Evolutionary conservation across 2,888 invertebrate species (phyloP).

Genomic region (Endotricha flammealis): DNA sequence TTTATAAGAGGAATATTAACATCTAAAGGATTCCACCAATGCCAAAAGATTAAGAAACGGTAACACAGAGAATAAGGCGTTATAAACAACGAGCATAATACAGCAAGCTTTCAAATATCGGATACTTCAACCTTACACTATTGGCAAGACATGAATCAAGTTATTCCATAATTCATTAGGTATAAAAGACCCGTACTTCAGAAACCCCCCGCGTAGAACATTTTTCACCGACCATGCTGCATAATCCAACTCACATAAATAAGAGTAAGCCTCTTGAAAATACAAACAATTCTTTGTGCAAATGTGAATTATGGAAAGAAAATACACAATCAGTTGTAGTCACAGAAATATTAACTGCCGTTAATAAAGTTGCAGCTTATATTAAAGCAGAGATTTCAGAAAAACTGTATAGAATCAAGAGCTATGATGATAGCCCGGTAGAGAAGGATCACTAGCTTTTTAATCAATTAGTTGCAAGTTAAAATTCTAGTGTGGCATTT

Average conservation of each 20-base stretch:
- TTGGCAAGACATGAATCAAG: conserved; percentile 57
- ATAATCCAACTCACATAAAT: conserved; percentile 48
- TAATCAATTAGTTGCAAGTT: no score
- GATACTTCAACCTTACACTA: conserved; percentile 35
- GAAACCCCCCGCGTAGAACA: conserved; percentile 62
- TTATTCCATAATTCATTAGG: conserved; percentile 68
- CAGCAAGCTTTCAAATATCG: conserved; percentile 32
- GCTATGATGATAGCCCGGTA: no score
- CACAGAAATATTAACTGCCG: neutral
- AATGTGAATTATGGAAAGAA: conserved; percentile 39
- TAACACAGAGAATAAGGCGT: no score
- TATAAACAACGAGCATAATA: no score
- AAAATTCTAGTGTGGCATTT: no score
- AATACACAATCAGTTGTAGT: conserved; percentile 14
- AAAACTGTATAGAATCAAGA: no score
- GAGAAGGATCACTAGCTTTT: no score
- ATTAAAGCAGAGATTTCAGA: no score
- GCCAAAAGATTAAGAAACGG: no score
- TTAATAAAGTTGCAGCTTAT: no score
- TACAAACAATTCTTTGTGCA: conserved; percentile 46
- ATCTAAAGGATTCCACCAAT: no score
- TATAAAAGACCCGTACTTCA: conserved; percentile 51
- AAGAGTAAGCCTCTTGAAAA: conserved; percentile 29
- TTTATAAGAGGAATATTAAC: no score
- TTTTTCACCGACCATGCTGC: conserved; percentile 60